These are phyloP conservation scores for Nycticryphes semicollaris DNA, from an alignment of 2,113 vertebrate species.

Conservation along the genomic window DNA sequence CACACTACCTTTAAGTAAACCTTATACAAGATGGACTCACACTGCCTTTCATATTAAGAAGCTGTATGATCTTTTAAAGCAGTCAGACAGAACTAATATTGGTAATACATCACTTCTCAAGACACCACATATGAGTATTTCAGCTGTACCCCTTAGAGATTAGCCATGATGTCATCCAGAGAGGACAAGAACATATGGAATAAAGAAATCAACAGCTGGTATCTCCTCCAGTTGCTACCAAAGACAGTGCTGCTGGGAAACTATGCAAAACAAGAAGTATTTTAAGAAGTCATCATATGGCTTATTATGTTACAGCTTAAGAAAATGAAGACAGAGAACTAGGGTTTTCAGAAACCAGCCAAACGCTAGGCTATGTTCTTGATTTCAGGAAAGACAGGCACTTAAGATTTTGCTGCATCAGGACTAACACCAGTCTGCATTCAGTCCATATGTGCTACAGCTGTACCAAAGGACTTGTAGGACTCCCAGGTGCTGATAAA, in stretches of 20 bases:
- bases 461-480: background rate
- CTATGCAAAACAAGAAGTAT: background rate
- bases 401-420: background rate
- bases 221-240: background rate
- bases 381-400: background rate
- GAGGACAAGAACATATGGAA: background rate
- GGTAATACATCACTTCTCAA: background rate
- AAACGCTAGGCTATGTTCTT: background rate
- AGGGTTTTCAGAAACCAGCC: background rate
- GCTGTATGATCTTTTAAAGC: background rate
- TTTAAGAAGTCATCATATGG: background rate
- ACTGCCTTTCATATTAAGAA: background rate
- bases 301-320: background rate
- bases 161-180: background rate
- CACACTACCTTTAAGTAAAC: background rate
- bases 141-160: background rate
- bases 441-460: accelerated
- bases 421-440: background rate
- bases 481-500: background rate
- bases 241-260: background rate
- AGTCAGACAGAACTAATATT: background rate
- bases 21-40: background rate
- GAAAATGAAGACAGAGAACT: background rate
- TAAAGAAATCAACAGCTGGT: background rate
- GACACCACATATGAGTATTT: background rate